Conservation (phyloP, 2,888 invertebrate species). For the Globia sparganii region DNA sequence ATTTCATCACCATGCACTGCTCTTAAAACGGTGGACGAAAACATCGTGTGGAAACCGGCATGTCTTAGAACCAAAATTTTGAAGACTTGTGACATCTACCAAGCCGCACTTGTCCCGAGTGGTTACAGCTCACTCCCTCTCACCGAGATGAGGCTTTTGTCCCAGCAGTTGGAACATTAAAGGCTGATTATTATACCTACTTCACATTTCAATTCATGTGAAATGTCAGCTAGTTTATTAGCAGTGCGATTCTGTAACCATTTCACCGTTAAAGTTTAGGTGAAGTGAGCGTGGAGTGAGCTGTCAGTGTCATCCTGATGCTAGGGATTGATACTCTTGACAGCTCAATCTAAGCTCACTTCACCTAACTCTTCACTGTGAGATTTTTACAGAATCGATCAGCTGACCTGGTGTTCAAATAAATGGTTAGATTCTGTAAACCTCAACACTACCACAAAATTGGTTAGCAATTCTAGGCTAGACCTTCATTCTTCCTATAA, state of each 20-base stretch:
- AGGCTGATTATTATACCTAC: no score
- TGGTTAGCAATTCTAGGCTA: not conserved
- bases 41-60: not conserved
- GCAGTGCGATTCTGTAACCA: no score
- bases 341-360: no score
- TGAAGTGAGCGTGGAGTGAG: no score
- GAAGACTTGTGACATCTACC: not conserved
- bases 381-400: no score
- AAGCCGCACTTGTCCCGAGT: not conserved
- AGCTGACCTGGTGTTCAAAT: not conserved
- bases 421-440: not conserved
- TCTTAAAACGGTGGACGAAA: not conserved
- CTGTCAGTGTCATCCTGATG: no score
- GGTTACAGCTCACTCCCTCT: not conserved
- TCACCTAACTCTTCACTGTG: no score
- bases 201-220: not conserved
- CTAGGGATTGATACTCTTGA: no score
- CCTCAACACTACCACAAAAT: not conserved
- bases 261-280: no score
- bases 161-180: no score
- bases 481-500: not conserved
- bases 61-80: not conserved
- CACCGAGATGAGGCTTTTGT: not conserved
- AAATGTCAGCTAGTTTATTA: not conserved
- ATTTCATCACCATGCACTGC: not conserved